Evolutionary conservation across 2,888 invertebrate genomes (phyloP).

Genomic region (Drosophila robusta): DNA sequence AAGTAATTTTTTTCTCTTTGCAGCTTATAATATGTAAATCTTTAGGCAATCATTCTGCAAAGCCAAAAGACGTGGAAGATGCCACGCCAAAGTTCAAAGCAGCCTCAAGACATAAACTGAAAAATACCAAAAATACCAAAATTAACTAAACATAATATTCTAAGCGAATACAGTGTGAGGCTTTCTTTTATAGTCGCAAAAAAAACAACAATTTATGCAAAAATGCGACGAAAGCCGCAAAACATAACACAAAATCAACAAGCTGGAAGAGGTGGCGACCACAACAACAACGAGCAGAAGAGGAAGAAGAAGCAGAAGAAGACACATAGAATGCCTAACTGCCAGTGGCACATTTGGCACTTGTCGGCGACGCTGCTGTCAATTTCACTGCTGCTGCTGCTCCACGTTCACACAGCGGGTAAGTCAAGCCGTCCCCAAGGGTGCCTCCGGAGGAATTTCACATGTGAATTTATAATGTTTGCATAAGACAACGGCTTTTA

Average conservation of each 20-base stretch:
- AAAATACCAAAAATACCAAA: slow-evolving; percentile 23
- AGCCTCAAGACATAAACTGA: slow-evolving; percentile 24
- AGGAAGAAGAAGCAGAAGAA: slow-evolving; percentile 28
- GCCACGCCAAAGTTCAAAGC: slow-evolving; percentile 47
- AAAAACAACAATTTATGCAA: slow-evolving; percentile 61
- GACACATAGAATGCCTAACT: slow-evolving; percentile 59
- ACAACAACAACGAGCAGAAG: slow-evolving; percentile 8
- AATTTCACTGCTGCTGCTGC: slow-evolving; percentile 49
- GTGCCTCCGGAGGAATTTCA: slow-evolving; percentile 51
- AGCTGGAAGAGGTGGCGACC: slow-evolving; percentile 35
- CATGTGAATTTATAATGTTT: slow-evolving; percentile 49
- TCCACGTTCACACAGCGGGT: slow-evolving; percentile 59
- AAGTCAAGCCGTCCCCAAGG: slow-evolving; percentile 43
- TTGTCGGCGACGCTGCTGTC: slow-evolving; percentile 53
- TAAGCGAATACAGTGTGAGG: slow-evolving; percentile 24
- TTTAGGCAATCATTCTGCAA: slow-evolving; percentile 9
- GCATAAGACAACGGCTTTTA: slow-evolving; percentile 22
- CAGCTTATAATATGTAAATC: slow-evolving; percentile 51
- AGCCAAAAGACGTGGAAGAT: slow-evolving; percentile 44
- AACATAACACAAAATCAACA: slow-evolving; percentile 51
- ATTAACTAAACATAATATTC: slow-evolving; percentile 14
- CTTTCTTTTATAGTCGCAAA: slow-evolving; percentile 28
- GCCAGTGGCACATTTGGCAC: slow-evolving; percentile 55
- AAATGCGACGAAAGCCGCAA: slow-evolving; percentile 75
- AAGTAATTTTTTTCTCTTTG: slow-evolving; percentile 31